phyloP scores from a whole-genome alignment of 2,797 vertebrate species.

The Protonibea diacanthus region DNA sequence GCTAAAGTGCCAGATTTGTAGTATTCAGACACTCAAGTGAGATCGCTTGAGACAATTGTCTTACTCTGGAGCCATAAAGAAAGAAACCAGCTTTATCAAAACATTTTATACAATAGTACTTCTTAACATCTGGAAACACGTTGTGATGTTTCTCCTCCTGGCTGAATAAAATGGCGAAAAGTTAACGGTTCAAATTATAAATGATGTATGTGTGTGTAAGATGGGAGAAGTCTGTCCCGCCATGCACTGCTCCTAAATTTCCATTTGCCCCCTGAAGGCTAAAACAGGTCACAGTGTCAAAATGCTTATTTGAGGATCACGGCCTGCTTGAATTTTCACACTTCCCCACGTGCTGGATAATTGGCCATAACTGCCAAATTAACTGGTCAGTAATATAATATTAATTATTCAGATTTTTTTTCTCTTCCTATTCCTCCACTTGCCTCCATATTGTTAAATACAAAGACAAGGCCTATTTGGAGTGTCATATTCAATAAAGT shows the following conservation, averaged over 20 bases:
- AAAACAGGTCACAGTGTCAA: constrained; percentile 78
- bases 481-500: constrained; percentile 90
- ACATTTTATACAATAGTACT: too few species aligned
- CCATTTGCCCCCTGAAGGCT: constrained; percentile 52
- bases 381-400: constrained; percentile 90
- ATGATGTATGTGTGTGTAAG: neutral
- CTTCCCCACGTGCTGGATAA: constrained; percentile 84
- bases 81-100: too few species aligned
- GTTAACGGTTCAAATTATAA: neutral
- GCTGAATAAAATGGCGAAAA: neutral
- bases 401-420: constrained; percentile 78
- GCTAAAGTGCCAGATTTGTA: too few species aligned
- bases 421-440: constrained; percentile 27
- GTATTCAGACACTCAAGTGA: too few species aligned
- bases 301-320: constrained; percentile 68
- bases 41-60: too few species aligned
- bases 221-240: neutral
- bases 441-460: constrained; percentile 64
- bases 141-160: too few species aligned
- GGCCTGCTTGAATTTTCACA: constrained; percentile 73
- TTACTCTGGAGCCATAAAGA: too few species aligned
- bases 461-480: constrained; percentile 84
- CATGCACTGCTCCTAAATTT: constrained; percentile 17
- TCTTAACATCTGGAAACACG: too few species aligned
- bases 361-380: constrained; percentile 90